Percentiles rank a stretch among this genome's conserved stretches.
These are phyloP conservation scores for Frieseomelitta varia DNA, from an alignment of 1,140 invertebrate genomes.

Conservation along the genomic window DNA sequence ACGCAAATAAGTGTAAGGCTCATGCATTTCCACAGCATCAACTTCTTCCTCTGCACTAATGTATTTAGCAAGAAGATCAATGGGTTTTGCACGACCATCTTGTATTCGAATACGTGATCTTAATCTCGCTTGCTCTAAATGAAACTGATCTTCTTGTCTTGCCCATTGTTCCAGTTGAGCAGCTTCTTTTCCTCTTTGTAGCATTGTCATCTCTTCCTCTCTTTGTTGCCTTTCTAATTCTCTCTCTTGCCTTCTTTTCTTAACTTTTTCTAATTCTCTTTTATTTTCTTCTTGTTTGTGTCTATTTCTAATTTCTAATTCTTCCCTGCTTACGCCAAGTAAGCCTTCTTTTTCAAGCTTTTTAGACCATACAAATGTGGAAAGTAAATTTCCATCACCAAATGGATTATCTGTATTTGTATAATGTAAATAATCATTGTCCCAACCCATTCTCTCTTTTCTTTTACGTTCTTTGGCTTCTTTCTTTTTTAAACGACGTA, in stretches of 20 bases:
- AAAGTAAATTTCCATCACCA: slow-evolving; percentile 95
- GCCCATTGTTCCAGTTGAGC: slow-evolving; percentile 97
- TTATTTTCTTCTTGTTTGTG: slow-evolving; percentile 96
- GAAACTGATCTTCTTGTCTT: slow-evolving; percentile 96
- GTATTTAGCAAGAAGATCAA: slow-evolving; percentile 98
- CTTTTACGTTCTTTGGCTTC: slow-evolving; percentile 94
- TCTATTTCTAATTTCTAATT: slow-evolving; percentile 92
- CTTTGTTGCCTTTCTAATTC: slow-evolving; percentile 94
- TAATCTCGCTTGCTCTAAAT: slow-evolving; percentile 93
- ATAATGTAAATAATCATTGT: slow-evolving; percentile 97
- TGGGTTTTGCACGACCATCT: slow-evolving; percentile 98
- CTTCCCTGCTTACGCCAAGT: slow-evolving; percentile 89
- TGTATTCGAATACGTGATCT: slow-evolving; percentile 97
- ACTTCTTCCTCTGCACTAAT: slow-evolving; percentile 96
- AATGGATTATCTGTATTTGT: slow-evolving; percentile 99
- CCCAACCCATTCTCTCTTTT: slow-evolving; percentile 97
- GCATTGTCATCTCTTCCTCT: slow-evolving; percentile 93
- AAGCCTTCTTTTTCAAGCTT: slow-evolving; percentile 98
- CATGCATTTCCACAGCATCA: slow-evolving; percentile 98
- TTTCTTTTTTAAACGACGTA: slow-evolving; percentile 93
- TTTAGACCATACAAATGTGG: slow-evolving; percentile 98
- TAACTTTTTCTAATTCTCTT: slow-evolving; percentile 94
- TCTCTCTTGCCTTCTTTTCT: slow-evolving; percentile 93
- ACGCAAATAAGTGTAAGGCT: slow-evolving; percentile 97
- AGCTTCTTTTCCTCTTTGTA: slow-evolving; percentile 96